Percentiles rank a stretch among this genome's conserved stretches.
Evolutionary conservation across 1,140 invertebrate species (phyloP).

Genomic region (Caenorhabditis brenneri): DNA sequence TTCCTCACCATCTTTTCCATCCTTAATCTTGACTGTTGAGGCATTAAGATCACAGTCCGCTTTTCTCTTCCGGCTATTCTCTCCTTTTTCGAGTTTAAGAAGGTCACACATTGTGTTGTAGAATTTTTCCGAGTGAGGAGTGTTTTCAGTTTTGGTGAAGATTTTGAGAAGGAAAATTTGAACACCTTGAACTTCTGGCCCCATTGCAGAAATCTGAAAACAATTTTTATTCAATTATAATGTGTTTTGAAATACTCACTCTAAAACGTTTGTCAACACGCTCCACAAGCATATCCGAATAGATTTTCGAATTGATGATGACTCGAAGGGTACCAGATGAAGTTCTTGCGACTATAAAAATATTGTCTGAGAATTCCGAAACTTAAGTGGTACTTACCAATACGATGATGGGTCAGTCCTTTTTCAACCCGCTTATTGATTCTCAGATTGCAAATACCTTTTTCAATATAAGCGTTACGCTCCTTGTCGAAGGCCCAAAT

Average conservation of each 20-base stretch:
- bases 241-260: not conserved
- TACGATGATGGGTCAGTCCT: constrained; percentile 30
- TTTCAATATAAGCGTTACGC: not conserved
- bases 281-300: constrained; percentile 33
- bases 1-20: constrained; percentile 25
- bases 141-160: not conserved
- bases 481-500: constrained; percentile 34
- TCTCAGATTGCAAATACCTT: constrained; percentile 12
- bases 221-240: not conserved
- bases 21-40: not conserved
- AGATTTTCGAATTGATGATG: constrained; percentile 30
- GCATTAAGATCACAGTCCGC: constrained; percentile 26
- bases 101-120: constrained; percentile 23
- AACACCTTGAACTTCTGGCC: constrained; percentile 3
- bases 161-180: constrained; percentile 40
- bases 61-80: constrained; percentile 23
- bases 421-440: constrained; percentile 27
- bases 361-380: not conserved
- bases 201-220: constrained; percentile 23
- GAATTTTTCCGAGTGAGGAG: not conserved
- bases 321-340: constrained; percentile 21
- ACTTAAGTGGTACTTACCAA: not conserved
- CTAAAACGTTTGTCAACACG: constrained; percentile 9
- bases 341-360: constrained; percentile 30
- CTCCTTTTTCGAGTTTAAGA: constrained; percentile 30